Evolutionary conservation across 2,797 vertebrate genomes (phyloP), one percentile per base, ranked within the genome.

Genomic region (Pangasius mekongensis): DNA sequence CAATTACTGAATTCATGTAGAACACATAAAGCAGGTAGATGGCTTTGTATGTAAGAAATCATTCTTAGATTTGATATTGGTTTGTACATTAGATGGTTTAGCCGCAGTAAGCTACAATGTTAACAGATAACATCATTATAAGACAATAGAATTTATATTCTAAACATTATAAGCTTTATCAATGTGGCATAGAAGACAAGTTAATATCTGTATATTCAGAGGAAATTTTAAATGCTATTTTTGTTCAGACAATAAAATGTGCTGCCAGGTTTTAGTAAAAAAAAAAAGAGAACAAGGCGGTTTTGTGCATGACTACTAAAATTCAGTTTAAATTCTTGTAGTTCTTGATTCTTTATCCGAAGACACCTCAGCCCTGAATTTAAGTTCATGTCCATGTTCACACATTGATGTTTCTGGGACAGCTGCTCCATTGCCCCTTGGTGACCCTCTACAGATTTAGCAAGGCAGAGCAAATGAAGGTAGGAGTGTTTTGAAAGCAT

Each of bases 381-480:
- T 4, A 80, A 36, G 30, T 18, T 24, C 33, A 36, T 58, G 4
- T 24, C 4, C 52, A 36, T 58, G 30, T 58, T 36, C 78, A 81
- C 20, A 39, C 18, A 24, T 0, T 11, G 30, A 81, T 60, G 52
- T 80, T 58, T 39, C 30, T 14, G 22, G 22, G 11, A 43, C 78
- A 82, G 78, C 78, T 82, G 78, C 33, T 14, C 11, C 22, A 27
- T 14, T 60, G 33, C 56, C 56, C 36, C 27, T 58, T 56, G 49
- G 30, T 80, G 18, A 36, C 77, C 77, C 77, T 58, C 30, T 33
- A 80, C 77, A 33, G 30, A 80, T 80, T 80, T 80, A 58, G 54
- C 56, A 81, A 24, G 9, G 33, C 52, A 80, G 3, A 33, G 16
- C 18, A 39, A 60, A 81, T 27, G 56, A 39, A 24, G 33, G 20